phyloP scores from a whole-genome alignment of 2,797 vertebrate species.

The Eupleurogrammus muticus region DNA sequence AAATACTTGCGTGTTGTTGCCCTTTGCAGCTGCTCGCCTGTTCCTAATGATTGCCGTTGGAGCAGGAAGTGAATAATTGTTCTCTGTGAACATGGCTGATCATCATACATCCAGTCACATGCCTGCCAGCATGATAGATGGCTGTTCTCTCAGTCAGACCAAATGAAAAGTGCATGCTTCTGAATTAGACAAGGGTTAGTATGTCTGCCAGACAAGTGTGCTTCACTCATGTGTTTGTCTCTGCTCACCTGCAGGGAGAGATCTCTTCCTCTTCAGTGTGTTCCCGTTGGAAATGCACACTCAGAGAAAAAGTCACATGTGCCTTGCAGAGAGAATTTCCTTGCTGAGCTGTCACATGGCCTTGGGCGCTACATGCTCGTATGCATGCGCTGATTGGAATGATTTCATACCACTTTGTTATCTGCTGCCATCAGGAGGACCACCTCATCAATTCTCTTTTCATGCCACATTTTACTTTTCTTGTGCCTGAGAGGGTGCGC shows the following conservation, averaged over 20 bases:
- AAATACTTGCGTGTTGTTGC: neutral
- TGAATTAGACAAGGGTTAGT: slow-evolving; percentile 44
- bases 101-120: slow-evolving; percentile 66
- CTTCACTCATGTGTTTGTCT: slow-evolving; percentile 44
- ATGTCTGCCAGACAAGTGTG: slow-evolving; percentile 48
- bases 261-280: slow-evolving; percentile 23
- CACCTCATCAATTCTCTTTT: neutral
- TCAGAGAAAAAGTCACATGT: slow-evolving; percentile 39
- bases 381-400: slow-evolving; percentile 15
- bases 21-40: slow-evolving; percentile 20
- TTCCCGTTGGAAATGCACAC: slow-evolving; percentile 25
- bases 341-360: slow-evolving; percentile 33
- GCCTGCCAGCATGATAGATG: slow-evolving; percentile 62
- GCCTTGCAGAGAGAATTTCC: slow-evolving; percentile 32
- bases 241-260: slow-evolving; percentile 45
- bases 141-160: slow-evolving; percentile 55
- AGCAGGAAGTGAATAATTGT: slow-evolving; percentile 51
- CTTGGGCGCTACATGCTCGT: slow-evolving; percentile 4
- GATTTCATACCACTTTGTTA: slow-evolving; percentile 2
- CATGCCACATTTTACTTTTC: too few relatives aligned
- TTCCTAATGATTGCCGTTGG: slow-evolving; percentile 41
- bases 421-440: slow-evolving; percentile 5
- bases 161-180: slow-evolving; percentile 60
- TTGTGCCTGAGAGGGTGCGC: neutral
- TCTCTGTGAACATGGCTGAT: slow-evolving; percentile 48